Conservation (phyloP, 2,113 vertebrate species). For the Thinocorus orbignyianus region DNA sequence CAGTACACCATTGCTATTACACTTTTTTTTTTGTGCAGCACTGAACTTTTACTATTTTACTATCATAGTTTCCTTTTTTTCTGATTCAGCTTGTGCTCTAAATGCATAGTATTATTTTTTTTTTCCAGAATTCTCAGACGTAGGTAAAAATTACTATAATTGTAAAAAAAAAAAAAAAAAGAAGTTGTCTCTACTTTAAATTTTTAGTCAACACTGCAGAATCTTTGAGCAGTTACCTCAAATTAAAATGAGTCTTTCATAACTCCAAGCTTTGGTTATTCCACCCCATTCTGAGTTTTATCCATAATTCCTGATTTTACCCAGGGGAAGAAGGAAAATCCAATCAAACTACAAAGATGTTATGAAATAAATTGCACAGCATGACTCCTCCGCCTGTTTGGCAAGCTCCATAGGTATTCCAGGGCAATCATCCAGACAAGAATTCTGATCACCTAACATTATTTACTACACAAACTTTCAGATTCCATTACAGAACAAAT, state of each 20-base stretch:
- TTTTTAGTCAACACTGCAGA: neutral
- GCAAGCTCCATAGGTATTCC: neutral
- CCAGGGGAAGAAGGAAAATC: accelerated
- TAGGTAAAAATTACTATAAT: neutral
- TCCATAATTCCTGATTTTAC: neutral
- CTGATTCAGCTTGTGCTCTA: neutral
- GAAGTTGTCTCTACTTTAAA: neutral
- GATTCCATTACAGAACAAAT: neutral
- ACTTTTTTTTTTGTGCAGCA: neutral
- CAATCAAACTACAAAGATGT: neutral
- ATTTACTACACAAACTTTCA: neutral
- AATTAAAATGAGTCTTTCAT: neutral
- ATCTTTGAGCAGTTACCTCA: neutral
- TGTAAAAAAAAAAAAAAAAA: neutral
- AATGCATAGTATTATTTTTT: neutral
- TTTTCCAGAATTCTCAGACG: neutral
- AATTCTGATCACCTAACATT: neutral
- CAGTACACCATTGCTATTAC: accelerated
- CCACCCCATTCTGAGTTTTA: neutral
- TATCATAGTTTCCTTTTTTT: neutral
- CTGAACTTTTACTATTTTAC: neutral
- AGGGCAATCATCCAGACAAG: neutral
- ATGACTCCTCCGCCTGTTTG: neutral
- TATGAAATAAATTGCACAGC: neutral
- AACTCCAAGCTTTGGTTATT: neutral